Conservation (phyloP, 2,113 vertebrate species). For the Coracopsis vasa region DNA sequence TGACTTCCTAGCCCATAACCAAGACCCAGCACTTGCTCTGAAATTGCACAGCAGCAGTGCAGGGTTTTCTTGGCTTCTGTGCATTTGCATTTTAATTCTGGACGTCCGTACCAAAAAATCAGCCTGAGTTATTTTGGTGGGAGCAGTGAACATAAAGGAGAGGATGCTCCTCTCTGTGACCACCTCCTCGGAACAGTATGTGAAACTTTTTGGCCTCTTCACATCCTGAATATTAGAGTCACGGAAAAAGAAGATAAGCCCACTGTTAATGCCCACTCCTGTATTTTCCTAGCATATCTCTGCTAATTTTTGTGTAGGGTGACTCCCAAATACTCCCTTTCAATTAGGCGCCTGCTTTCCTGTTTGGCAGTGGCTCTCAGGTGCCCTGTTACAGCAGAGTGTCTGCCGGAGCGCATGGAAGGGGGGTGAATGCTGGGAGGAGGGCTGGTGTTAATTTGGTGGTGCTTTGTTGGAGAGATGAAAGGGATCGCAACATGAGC, state of each 20-base stretch:
- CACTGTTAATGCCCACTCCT: neutral
- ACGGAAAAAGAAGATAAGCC: slow-evolving; percentile 60
- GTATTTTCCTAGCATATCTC: slow-evolving; percentile 69
- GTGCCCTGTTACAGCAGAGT: slow-evolving; percentile 42
- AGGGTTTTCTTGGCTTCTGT: neutral
- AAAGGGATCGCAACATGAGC: neutral
- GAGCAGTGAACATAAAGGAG: neutral
- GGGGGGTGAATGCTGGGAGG: neutral
- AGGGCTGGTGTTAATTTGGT: slow-evolving; percentile 2
- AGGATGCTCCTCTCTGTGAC: neutral
- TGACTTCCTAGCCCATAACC: accelerated
- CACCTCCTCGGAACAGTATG: slow-evolving; percentile 28
- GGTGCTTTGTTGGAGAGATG: neutral
- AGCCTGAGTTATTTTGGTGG: neutral
- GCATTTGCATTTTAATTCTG: neutral
- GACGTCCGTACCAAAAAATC: neutral
- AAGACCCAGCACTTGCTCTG: neutral
- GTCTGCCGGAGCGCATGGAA: neutral
- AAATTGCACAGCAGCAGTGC: neutral
- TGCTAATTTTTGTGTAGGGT: slow-evolving; percentile 49
- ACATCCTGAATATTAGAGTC: neutral
- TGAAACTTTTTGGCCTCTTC: slow-evolving; percentile 36
- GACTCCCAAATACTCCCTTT: slow-evolving; percentile 65
- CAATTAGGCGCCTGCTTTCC: slow-evolving; percentile 71
- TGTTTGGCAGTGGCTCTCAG: slow-evolving; percentile 65